Evolutionary conservation across 2,113 vertebrate species (phyloP).

Genomic region (Hassar affinis): DNA sequence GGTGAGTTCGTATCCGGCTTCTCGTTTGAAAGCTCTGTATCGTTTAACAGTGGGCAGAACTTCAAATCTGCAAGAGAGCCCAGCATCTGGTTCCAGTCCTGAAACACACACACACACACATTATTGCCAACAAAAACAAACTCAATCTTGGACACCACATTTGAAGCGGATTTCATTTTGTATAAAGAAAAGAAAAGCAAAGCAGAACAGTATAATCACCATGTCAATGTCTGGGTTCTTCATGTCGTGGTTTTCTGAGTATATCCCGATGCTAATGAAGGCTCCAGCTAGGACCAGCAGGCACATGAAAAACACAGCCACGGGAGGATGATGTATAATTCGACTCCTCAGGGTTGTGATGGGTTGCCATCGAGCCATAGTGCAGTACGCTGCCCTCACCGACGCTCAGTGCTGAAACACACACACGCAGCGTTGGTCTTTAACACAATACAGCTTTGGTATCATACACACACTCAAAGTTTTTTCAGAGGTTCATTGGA

Average conservation of each 20-base stretch:
- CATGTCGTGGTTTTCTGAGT: constrained; percentile 62
- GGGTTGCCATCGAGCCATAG: constrained; percentile 67
- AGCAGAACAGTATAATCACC: constrained; percentile 53
- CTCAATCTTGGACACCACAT: neutral
- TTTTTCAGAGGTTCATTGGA: neutral
- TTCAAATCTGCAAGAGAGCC: constrained; percentile 63
- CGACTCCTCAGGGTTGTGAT: constrained; percentile 63
- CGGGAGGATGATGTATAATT: constrained; percentile 67
- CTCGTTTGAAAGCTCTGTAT: constrained; percentile 49
- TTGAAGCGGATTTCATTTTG: neutral
- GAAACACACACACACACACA: neutral
- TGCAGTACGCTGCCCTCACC: constrained; percentile 44
- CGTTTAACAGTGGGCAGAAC: constrained; percentile 60
- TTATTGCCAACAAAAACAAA: neutral
- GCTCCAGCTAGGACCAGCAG: constrained; percentile 66
- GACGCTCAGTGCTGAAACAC: constrained; percentile 28
- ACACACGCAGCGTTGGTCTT: neutral
- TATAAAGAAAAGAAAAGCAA: neutral
- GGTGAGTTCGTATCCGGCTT: constrained; percentile 37
- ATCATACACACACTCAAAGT: neutral
- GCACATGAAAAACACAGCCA: constrained; percentile 69
- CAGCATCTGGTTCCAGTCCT: constrained; percentile 76
- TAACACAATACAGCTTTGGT: neutral
- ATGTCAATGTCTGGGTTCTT: constrained; percentile 69
- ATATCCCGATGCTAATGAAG: constrained; percentile 65